phyloP scores from a whole-genome alignment of 1,140 invertebrate genomes.

The Nasonia longicornis region DNA sequence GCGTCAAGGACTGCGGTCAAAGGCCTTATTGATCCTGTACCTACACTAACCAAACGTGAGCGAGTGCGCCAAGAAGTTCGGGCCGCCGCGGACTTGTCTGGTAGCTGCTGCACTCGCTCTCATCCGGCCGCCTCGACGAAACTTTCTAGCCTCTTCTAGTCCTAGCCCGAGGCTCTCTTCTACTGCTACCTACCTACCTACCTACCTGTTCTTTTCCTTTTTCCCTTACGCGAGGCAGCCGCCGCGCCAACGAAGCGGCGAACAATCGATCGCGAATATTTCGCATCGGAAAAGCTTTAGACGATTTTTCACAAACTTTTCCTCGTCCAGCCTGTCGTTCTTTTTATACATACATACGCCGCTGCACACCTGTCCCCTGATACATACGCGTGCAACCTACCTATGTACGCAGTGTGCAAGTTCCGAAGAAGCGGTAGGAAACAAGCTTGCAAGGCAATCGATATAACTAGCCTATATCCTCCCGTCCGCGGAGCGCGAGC shows the following conservation, averaged over 20 bases:
- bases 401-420: not conserved
- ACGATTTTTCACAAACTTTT: slow-evolving; percentile 49
- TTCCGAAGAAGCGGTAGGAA: not conserved
- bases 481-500: not conserved
- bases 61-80: slow-evolving; percentile 49
- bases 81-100: slow-evolving; percentile 38
- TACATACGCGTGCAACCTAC: not conserved
- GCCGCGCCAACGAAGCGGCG: slow-evolving; percentile 21
- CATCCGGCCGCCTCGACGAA: slow-evolving; percentile 44
- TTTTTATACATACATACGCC: not conserved
- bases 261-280: slow-evolving; percentile 51
- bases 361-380: not conserved
- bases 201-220: not conserved
- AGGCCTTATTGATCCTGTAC: slow-evolving; percentile 56
- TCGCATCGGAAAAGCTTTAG: slow-evolving; percentile 33
- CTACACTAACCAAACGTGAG: not conserved
- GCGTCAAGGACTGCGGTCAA: slow-evolving; percentile 54
- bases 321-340: slow-evolving; percentile 35
- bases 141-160: slow-evolving; percentile 52
- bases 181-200: not conserved
- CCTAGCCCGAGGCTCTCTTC: slow-evolving; percentile 29
- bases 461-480: not conserved
- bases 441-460: not conserved
- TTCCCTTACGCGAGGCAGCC: not conserved
- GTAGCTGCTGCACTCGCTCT: slow-evolving; percentile 35